Base-by-base conservation (phyloP, 1,140 invertebrate genomes). In the Pachyrhynchus sulphureomaculatus region DNA sequence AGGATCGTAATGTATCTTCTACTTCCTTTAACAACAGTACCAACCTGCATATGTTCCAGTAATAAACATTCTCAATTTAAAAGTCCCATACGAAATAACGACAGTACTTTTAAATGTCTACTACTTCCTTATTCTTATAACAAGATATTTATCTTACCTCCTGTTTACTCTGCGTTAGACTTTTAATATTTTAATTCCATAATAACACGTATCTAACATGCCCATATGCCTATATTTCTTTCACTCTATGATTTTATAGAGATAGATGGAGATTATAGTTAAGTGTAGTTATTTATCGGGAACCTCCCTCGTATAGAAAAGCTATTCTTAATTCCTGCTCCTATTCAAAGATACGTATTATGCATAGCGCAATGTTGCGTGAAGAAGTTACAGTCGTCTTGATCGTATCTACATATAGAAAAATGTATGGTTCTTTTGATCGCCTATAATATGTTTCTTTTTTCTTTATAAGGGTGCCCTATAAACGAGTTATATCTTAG, bases 321-420 rank as follows among this genome's bases (percentile, higher is more conserved):
- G 39, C 37, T 24, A 20, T 42, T 33, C 23, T 44, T 55, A 55
- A 55, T 55, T 42, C 53, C 39, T 21, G 53, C 37, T 15, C 10
- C 39, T 37, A 55, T 45, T 55, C 53, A 55, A 44, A 55, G 18
- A 55, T 55, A 37, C 53, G 23, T 42, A 55, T 55, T 55, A 55
- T 55, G 53, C 53, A 55, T 44, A 26, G 32, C n/a, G 53, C 53
- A 55, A 45, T 45, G 53, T 55, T 55, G 37, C 53, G 53, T 55
- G 53, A 55, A 55, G 53, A 55, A 55, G 53, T 55, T 55, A 55
- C 53, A 55, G 23, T 39, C 37, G 51, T 54, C 41, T 54, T 42
- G 51, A 39, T 37, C 36, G 34, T 29, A 9, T 34, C 33, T 54
- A 54, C 51, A 54, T 54, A 54, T 41, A 54, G 34, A 54, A 39